phyloP scores from a whole-genome alignment of 1,140 invertebrate genomes.

The Papilio xuthus region DNA sequence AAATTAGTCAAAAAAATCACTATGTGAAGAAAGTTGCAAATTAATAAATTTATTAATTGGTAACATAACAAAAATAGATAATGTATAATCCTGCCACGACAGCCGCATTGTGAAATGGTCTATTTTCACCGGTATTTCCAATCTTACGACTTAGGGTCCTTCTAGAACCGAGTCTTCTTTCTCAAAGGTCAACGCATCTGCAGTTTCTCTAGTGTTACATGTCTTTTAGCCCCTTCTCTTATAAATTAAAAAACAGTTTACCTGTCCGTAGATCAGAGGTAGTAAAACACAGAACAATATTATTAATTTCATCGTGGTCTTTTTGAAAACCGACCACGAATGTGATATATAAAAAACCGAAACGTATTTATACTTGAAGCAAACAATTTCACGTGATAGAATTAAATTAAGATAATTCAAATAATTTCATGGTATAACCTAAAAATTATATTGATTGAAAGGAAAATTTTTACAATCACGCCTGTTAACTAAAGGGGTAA shows the following conservation, averaged over 20 bases:
- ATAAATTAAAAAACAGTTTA: not conserved
- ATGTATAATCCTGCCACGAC: no score
- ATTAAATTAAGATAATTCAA: not conserved
- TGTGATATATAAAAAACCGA: not conserved
- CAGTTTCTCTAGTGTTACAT: no score
- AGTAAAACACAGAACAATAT: constrained; percentile 2
- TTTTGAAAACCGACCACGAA: not conserved
- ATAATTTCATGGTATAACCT: constrained; percentile 9
- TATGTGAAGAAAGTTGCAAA: not conserved
- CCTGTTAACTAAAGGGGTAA: not conserved
- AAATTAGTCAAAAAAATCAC: no score
- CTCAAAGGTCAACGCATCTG: no score
- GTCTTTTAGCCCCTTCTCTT: no score
- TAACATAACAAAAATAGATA: no score
- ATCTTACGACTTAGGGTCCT: no score
- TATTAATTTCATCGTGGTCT: not conserved
- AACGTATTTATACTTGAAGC: not conserved
- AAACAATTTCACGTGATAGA: not conserved
- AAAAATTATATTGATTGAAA: not conserved
- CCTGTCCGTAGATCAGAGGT: not conserved
- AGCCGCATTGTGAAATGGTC: no score
- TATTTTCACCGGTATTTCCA: no score
- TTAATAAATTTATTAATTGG: no score
- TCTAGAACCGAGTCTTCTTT: no score
- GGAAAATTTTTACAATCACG: not conserved